Conservation (phyloP, 1,140 invertebrate species). For the Drosophila kanapiae region DNA sequence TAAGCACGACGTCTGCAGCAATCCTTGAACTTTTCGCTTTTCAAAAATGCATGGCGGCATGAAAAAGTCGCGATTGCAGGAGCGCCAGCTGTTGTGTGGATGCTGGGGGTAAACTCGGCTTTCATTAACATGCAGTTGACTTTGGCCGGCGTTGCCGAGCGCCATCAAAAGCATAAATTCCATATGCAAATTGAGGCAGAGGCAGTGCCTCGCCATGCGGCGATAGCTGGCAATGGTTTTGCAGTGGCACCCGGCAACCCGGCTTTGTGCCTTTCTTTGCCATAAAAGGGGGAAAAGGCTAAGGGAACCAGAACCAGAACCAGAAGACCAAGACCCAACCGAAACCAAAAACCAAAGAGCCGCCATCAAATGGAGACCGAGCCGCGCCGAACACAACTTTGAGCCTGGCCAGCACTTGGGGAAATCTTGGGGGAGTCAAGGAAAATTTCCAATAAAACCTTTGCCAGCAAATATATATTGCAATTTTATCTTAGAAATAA, state of each 20-base stretch:
- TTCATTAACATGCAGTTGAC: slow-evolving; percentile 79
- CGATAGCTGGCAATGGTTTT: too few relatives aligned
- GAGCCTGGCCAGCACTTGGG: slow-evolving; percentile 17
- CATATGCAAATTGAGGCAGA: slow-evolving; percentile 72
- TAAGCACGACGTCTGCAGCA: slow-evolving; percentile 69
- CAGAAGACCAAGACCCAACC: slow-evolving; percentile 3
- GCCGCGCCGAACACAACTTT: slow-evolving; percentile 1
- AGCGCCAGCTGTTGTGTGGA: not conserved
- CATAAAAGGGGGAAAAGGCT: slow-evolving; percentile 1
- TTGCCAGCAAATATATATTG: not conserved
- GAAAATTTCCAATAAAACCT: not conserved
- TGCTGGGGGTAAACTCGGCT: slow-evolving; percentile 58
- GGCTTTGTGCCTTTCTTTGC: slow-evolving; percentile 28
- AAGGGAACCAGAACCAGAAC: slow-evolving; percentile 3
- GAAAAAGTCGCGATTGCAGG: slow-evolving; percentile 38
- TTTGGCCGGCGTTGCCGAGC: slow-evolving; percentile 41
- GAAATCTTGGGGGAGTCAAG: not conserved
- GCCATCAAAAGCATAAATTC: slow-evolving; percentile 81
- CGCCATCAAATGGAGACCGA: slow-evolving; percentile 46
- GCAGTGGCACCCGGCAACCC: slow-evolving; percentile 1
- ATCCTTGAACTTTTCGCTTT: slow-evolving; percentile 80
- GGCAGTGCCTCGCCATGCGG: slow-evolving; percentile 11
- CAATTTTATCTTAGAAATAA: not conserved
- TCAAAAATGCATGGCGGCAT: slow-evolving; percentile 70
- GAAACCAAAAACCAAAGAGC: slow-evolving; percentile 16